Evolutionary conservation across 2,797 vertebrate genomes (phyloP), one percentile per base, ranked within the genome.

Genomic region (Rhodeus uyekii): DNA sequence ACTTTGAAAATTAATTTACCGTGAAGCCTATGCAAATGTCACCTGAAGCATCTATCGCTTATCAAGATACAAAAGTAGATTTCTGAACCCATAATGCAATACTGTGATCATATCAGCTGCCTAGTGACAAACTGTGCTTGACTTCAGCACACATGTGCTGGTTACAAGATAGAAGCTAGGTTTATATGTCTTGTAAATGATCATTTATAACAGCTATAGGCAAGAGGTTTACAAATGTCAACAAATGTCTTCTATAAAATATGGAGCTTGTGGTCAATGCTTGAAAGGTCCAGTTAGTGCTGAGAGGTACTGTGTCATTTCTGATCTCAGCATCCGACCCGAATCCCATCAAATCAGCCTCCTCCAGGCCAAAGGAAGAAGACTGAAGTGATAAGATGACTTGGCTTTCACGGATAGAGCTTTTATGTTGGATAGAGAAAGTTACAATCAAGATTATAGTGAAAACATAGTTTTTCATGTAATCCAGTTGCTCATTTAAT

Each of bases 261-360:
- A 32, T 85, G 68, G 60, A 58, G 48, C 48, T 69, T 74, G 58
- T 29, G 34, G 68, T 68, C 68, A 68, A 55, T 32, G 61, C 55
- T 78, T 78, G 75, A 36, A 78, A 83, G 13, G 16, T 46, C 60
- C 50, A 85, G 50, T 83, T 85, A 85, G 69, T 68, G 24, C 53
- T 55, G 69, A 78, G 69, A 76, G 42, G 63, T 76, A 65, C 53
- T 64, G 74, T 72, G 60, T 75, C 69, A 83, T 78, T 42, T 64
- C 36, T 67, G 53, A 69, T 82, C 53, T 80, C 78, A 60, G 27
- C 50, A 71, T 55, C 29, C 12, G 1, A 24, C 64, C 12, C 1
- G 8, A 60, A 60, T 55, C 48, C 18, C 36, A 44, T 58, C 22
- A 38, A 32, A 32, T 24, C 38, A 60, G 78, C 53, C 50, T 39